These are phyloP conservation scores for Barnardius zonarius DNA, from an alignment of 2,113 vertebrate species.

Conservation along the genomic window DNA sequence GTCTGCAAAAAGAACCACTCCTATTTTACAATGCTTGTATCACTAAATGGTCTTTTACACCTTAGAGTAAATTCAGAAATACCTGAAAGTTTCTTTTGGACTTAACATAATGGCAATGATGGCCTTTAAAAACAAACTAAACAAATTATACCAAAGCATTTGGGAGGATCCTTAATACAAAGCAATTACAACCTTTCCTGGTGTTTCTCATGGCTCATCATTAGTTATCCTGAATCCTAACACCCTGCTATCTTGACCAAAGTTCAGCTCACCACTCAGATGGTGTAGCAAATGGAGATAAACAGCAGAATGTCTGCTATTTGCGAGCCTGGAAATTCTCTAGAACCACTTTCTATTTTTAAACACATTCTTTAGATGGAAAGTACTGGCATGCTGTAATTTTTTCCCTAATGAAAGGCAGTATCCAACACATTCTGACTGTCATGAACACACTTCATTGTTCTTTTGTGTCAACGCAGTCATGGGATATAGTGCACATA, in stretches of 20 bases:
- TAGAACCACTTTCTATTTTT: constrained; percentile 56
- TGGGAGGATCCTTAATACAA: not conserved
- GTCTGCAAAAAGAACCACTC: not conserved
- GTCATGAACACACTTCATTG: not conserved
- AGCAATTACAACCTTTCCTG: not conserved
- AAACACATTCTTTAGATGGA: constrained; percentile 12
- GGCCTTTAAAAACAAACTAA: not conserved
- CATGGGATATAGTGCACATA: not conserved
- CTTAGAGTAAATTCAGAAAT: not conserved
- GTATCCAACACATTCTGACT: not conserved
- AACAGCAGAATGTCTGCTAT: not conserved
- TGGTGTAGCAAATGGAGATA: constrained; percentile 8
- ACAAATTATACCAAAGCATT: not conserved
- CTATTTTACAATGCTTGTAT: not conserved
- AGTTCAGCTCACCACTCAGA: constrained; percentile 2
- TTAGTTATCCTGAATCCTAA: constrained; percentile 10
- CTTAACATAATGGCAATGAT: not conserved
- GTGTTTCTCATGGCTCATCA: not conserved
- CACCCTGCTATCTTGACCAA: constrained; percentile 25
- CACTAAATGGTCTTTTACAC: not conserved
- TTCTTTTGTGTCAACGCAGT: not conserved
- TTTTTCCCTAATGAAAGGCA: constrained; percentile 10
- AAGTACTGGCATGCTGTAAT: not conserved
- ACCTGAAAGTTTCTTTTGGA: not conserved
- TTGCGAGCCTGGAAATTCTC: constrained; percentile 48